Conservation (phyloP, 2,113 vertebrate species). For the Trichechus manatus region DNA sequence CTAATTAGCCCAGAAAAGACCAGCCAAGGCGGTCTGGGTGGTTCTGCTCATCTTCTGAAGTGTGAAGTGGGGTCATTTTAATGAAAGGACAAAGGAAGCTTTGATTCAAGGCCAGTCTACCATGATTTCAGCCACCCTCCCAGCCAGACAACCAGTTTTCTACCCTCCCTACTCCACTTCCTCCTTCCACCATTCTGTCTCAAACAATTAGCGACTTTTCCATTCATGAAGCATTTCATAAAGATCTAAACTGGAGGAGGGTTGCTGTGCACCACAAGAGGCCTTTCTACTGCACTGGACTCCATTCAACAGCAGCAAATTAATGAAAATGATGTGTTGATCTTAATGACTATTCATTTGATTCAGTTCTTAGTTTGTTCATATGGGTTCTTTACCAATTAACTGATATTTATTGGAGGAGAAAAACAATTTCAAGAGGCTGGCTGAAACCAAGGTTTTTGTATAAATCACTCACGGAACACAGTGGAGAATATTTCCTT, state of each 20-base stretch:
- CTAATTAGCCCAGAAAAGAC: not conserved
- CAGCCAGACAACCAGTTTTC: not conserved
- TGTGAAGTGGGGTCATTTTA: not conserved
- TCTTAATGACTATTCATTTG: constrained; percentile 72
- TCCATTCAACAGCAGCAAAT: constrained; percentile 70
- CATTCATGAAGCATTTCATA: constrained; percentile 52
- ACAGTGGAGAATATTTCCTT: constrained; percentile 38
- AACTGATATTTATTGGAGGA: constrained; percentile 65
- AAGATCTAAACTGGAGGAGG: constrained; percentile 64
- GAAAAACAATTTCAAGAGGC: constrained; percentile 71
- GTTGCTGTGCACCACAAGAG: constrained; percentile 58
- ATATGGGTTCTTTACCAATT: constrained; percentile 62
- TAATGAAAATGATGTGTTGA: constrained; percentile 65
- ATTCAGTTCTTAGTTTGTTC: constrained; percentile 70
- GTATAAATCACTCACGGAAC: constrained; percentile 72
- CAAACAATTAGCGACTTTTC: not conserved
- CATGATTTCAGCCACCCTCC: constrained; percentile 44
- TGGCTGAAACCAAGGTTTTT: constrained; percentile 37
- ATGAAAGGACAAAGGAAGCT: constrained; percentile 64
- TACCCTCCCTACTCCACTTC: not conserved
- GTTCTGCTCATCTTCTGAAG: not conserved
- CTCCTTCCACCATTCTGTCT: not conserved
- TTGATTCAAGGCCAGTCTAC: not conserved
- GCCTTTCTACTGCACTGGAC: constrained; percentile 67
- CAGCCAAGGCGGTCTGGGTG: not conserved